Conservation (phyloP, 2,113 vertebrate species). For the Pavo muticus region DNA sequence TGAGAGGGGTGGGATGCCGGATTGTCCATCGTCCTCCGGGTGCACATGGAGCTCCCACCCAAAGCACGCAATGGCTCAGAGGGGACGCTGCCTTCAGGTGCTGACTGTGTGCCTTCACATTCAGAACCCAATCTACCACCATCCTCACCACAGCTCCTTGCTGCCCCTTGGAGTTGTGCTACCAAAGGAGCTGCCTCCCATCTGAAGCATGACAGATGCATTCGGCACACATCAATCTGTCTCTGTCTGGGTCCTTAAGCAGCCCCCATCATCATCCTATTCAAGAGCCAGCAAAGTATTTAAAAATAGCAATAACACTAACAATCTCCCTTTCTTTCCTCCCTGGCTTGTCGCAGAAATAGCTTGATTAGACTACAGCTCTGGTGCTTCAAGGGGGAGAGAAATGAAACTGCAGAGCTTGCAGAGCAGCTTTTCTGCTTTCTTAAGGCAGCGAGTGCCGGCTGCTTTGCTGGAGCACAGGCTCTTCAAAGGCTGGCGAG, state of each 20-base stretch:
- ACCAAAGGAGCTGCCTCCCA: neutral
- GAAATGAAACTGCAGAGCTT: conserved; percentile 57
- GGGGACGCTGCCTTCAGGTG: neutral
- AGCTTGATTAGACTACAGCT: conserved; percentile 68
- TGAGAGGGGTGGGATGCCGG: neutral
- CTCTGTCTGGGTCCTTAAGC: conserved; percentile 47
- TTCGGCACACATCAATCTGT: conserved; percentile 57
- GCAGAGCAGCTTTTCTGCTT: conserved; percentile 59
- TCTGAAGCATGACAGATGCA: conserved; percentile 35
- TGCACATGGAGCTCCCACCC: fast-evolving
- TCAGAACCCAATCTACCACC: neutral
- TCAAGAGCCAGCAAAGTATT: conserved; percentile 64
- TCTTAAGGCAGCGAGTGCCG: conserved; percentile 55
- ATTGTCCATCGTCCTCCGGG: neutral
- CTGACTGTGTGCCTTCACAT: neutral
- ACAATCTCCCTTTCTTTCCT: conserved; percentile 70
- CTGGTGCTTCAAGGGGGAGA: conserved; percentile 60
- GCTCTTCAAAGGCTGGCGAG: conserved; percentile 61
- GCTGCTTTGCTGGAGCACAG: conserved; percentile 13
- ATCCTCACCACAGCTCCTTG: neutral
- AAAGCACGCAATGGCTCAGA: neutral
- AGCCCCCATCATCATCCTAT: conserved; percentile 63
- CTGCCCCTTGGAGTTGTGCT: neutral
- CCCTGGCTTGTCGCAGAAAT: conserved; percentile 68
- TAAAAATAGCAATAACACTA: conserved; percentile 75